Percentiles rank a stretch among this genome's conserved stretches.
Conservation (phyloP, 2,797 vertebrate species). For the Danio tinwini region DNA sequence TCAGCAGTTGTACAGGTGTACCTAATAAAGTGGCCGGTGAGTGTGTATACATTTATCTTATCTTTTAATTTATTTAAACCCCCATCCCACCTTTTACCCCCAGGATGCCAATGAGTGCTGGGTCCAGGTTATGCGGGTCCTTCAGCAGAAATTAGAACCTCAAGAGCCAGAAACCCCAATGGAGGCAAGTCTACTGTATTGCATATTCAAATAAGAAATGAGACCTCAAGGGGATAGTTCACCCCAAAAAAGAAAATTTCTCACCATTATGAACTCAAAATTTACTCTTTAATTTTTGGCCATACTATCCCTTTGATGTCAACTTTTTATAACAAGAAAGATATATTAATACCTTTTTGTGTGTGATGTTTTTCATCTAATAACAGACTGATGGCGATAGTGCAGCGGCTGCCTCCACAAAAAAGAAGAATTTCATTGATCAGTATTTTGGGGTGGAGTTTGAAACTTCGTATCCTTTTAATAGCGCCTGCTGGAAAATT, state of each 20-base stretch:
- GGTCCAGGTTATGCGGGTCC: slow-evolving; percentile 96
- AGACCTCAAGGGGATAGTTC: too few species aligned
- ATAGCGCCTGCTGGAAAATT: background rate
- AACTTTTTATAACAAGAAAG: too few species aligned
- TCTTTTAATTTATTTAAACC: too few species aligned
- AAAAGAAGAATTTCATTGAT: slow-evolving; percentile 98
- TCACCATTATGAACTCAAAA: too few species aligned
- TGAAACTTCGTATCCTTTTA: slow-evolving; percentile 94
- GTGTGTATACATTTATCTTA: too few species aligned
- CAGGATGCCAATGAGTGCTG: slow-evolving; percentile 99
- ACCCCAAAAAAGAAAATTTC: too few species aligned
- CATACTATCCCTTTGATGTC: too few species aligned
- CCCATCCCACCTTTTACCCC: background rate
- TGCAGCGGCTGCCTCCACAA: slow-evolving; percentile 76
- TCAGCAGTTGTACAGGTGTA: too few species aligned
- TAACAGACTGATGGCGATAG: slow-evolving; percentile 81
- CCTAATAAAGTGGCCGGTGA: too few species aligned
- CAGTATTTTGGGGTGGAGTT: slow-evolving; percentile 98
- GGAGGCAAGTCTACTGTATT: slow-evolving; percentile 80
- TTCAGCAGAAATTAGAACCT: slow-evolving; percentile 96
- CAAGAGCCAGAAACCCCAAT: slow-evolving; percentile 86
- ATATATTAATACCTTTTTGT: too few species aligned
- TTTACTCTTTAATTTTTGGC: too few species aligned
- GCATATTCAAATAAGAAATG: too few species aligned
- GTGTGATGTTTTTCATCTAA: background rate